Percentiles rank a stretch among this genome's conserved stretches.
These are phyloP conservation scores for Pardosa pseudoannulata DNA, from an alignment of 2,888 invertebrate species.

Conservation along the genomic window DNA sequence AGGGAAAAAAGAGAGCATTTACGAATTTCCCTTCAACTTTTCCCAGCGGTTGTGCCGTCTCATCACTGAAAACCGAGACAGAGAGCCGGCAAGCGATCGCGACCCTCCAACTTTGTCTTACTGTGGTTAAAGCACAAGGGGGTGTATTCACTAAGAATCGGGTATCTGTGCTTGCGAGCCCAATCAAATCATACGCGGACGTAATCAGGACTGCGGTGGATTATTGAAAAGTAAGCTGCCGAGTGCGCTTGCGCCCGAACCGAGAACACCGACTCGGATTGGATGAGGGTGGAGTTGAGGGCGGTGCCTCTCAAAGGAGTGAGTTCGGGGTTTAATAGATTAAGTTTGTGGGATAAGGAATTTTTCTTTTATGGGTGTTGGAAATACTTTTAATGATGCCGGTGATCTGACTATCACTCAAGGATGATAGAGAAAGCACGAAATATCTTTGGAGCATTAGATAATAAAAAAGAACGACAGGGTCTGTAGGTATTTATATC, in stretches of 20 bases:
- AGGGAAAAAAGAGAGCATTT: conserved; percentile 26
- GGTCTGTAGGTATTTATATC: not conserved
- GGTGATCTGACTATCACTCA: not conserved
- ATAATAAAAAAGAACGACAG: not conserved
- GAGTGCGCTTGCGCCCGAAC: conserved; percentile 50
- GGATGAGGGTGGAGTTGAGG: conserved; percentile 26
- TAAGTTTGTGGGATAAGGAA: conserved; percentile 61
- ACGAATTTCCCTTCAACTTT: conserved; percentile 23
- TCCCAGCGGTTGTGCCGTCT: conserved; percentile 22
- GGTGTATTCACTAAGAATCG: conserved; percentile 54
- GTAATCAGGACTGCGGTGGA: conserved; percentile 63
- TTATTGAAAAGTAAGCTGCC: conserved; percentile 64
- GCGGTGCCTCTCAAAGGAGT: conserved; percentile 23
- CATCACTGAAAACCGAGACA: conserved; percentile 11
- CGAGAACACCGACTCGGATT: not conserved
- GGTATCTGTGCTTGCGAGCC: conserved; percentile 53
- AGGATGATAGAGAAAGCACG: not conserved
- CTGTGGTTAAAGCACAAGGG: conserved; percentile 62
- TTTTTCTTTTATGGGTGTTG: conserved; percentile 21
- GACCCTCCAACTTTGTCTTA: conserved; percentile 48
- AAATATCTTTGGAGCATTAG: not conserved
- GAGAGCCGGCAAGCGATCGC: not conserved
- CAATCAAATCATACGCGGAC: conserved; percentile 70
- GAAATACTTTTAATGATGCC: conserved; percentile 20
- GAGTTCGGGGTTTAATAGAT: conserved; percentile 65